Base-by-base conservation (phyloP, 2,113 vertebrate genomes). In the Eulacestoma nigropectus region DNA sequence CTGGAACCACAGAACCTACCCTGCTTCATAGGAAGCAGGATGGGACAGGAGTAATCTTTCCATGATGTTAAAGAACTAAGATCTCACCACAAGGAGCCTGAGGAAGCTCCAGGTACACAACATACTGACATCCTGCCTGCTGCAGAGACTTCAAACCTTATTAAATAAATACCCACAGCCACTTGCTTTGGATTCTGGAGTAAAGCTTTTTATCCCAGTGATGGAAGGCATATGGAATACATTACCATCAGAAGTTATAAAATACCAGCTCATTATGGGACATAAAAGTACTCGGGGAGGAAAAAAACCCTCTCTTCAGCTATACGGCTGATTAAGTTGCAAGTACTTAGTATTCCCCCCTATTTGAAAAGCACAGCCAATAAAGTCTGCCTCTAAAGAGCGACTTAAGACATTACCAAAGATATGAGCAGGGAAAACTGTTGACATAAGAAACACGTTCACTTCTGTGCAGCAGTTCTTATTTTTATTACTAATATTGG, bases 401-500 rank as follows among this genome's bases (percentile, higher is more conserved):
- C 0, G 0, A 77, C 77, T 95, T 84, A 95, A 95, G 86, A 67
- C 39, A 75, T 78, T 75, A 93, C 50, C 80, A 89, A 96, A 95
- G n/a, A 63, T 78, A 92, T 95, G 73, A 95, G 64, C 7, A 10
- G 25, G 29, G 20, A 13, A 29, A 74, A 90, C 60, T 47, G 73
- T 29, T 95, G 89, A 95, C 89, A 84, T 60, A 95, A 89, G 76
- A 89, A 92, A 89, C 7, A 1, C 3, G 0, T 55, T 84, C 76
- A 81, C 52, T 95, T 89, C 78, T 68, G 64, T 94, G 83, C 76
- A 87, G 56, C 1, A 0, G 46, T 59, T 86, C 86, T 83, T 89
- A 93, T 86, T 96, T 89, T 96, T 86, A 88, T 93, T 95, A 83
- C 83, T 89, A 90, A 90, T 89, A 90, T n/a, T 75, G 86, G 91